Evolutionary conservation across 2,888 invertebrate species (phyloP).

Genomic region (Leptinotarsa juncta): DNA sequence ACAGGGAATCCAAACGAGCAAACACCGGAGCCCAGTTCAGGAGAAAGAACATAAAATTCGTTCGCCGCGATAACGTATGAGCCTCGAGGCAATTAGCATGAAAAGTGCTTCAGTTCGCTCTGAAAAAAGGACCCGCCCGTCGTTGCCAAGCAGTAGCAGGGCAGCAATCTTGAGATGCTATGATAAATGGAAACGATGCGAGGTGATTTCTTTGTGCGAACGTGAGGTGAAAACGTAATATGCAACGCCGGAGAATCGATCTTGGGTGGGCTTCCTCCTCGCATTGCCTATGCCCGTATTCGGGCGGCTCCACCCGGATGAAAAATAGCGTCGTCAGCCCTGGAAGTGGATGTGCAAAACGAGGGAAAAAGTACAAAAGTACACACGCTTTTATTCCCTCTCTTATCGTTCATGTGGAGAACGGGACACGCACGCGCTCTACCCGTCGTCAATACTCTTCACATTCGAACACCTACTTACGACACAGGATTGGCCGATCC

Average conservation of each 20-base stretch:
- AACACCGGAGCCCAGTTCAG: conserved; percentile 1
- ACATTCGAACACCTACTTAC: conserved; percentile 65
- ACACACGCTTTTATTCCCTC: conserved; percentile 60
- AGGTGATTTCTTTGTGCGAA: conserved; percentile 62
- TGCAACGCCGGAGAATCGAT: conserved; percentile 54
- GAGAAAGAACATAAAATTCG: conserved; percentile 10
- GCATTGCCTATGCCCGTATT: conserved; percentile 42
- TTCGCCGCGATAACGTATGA: conserved; percentile 16
- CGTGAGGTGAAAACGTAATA: conserved; percentile 62
- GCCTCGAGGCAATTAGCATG: conserved; percentile 15
- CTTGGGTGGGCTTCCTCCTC: conserved; percentile 50
- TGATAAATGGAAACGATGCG: conserved; percentile 61
- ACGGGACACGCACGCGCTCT: conserved; percentile 62
- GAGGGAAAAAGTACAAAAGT: conserved; percentile 63
- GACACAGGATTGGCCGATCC: conserved; percentile 58
- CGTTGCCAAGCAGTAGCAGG: conserved; percentile 42
- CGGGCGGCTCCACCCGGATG: conserved; percentile 65
- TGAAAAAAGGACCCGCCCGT: conserved; percentile 29
- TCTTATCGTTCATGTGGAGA: conserved; percentile 60
- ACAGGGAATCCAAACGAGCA: not conserved
- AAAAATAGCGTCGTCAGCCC: conserved; percentile 61
- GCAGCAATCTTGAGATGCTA: conserved; percentile 51
- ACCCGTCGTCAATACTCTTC: conserved; percentile 64
- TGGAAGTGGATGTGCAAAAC: conserved; percentile 50
- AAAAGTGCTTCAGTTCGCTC: conserved; percentile 12